Evolutionary conservation across 2,797 vertebrate species (phyloP).

Genomic region (Hybognathus amarus): DNA sequence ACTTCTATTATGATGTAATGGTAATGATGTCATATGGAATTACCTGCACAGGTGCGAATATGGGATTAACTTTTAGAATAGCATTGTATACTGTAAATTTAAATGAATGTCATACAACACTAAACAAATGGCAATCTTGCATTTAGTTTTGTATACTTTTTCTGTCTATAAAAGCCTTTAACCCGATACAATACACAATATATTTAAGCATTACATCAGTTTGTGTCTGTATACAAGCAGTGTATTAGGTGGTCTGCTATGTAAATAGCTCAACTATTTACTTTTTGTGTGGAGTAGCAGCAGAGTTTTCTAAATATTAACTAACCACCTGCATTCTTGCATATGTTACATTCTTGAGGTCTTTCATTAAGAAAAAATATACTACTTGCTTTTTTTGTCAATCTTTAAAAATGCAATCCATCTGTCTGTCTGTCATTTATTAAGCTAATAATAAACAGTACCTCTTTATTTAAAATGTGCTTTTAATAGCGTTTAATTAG

Average conservation of each 20-base stretch:
- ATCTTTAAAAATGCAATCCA: conserved; percentile 42
- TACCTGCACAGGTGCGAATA: conserved; percentile 9
- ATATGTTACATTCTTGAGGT: conserved; percentile 70
- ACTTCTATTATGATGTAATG: conserved; percentile 29
- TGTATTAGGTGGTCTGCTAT: conserved; percentile 55
- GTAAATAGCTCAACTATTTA: conserved; percentile 70
- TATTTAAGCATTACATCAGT: neutral
- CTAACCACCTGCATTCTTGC: conserved; percentile 64
- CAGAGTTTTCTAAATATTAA: conserved; percentile 76
- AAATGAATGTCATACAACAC: neutral
- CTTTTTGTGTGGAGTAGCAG: conserved; percentile 58
- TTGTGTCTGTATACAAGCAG: neutral
- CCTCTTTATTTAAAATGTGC: neutral
- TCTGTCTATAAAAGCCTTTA: neutral
- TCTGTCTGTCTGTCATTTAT: neutral
- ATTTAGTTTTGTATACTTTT: neutral
- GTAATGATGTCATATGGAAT: conserved; percentile 22
- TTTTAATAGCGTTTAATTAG: conserved; percentile 3
- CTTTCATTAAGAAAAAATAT: conserved; percentile 65
- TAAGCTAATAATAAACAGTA: neutral
- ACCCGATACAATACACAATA: neutral
- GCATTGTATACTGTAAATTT: neutral
- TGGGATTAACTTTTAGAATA: conserved; percentile 19
- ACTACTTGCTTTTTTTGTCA: conserved; percentile 59
- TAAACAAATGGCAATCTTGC: neutral